Evolutionary conservation across 1,140 invertebrate genomes (phyloP).

Genomic region (Calosoma granatense): DNA sequence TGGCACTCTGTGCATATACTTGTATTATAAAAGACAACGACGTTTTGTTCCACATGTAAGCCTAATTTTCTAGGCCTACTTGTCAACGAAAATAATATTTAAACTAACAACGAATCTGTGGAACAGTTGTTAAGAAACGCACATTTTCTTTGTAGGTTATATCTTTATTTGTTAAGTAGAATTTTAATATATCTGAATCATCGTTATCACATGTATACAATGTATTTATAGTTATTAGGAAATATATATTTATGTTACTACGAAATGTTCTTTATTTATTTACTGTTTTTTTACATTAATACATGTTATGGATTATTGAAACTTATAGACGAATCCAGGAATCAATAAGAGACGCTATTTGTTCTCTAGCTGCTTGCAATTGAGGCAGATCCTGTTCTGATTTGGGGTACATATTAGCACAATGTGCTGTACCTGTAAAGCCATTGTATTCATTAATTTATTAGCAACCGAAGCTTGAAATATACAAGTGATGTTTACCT

Average conservation of each 20-base stretch:
- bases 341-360: slow-evolving; percentile 45
- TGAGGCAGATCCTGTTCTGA: slow-evolving; percentile 48
- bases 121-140: not conserved
- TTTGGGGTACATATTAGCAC: slow-evolving; percentile 68
- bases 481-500: slow-evolving; percentile 40
- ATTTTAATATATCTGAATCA: not conserved
- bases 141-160: not conserved
- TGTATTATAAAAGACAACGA: not conserved
- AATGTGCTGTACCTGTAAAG: slow-evolving; percentile 71
- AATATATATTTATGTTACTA: slow-evolving; percentile 6
- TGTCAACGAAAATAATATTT: not conserved
- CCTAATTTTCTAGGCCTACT: not conserved
- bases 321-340: slow-evolving; percentile 24
- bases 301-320: not conserved
- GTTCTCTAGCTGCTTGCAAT: slow-evolving; percentile 48
- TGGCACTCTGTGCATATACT: no score
- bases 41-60: no score
- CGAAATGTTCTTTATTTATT: not conserved
- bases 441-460: no score
- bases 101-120: not conserved
- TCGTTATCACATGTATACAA: not conserved
- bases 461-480: slow-evolving; percentile 12
- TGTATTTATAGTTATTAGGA: slow-evolving; percentile 6
- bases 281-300: no score
- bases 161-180: not conserved